phyloP scores from a whole-genome alignment of 2,113 vertebrate species.

The Osmerus eperlanus region DNA sequence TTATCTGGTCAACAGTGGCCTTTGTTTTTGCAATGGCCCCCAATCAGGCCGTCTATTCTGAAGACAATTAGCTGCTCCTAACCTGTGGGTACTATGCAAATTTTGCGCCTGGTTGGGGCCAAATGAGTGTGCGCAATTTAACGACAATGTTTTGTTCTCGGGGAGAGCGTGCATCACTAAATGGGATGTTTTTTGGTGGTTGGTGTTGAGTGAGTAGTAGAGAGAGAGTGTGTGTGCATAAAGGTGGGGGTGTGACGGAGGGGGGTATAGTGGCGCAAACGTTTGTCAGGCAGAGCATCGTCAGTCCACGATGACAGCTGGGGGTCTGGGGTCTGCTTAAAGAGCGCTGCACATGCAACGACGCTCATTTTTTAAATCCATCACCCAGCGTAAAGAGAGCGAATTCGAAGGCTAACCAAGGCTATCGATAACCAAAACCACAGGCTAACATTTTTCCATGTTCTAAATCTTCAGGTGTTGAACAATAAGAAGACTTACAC shows the following conservation, averaged over 20 bases:
- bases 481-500: slow-evolving; percentile 22
- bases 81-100: slow-evolving; percentile 87
- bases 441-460: slow-evolving; percentile 11
- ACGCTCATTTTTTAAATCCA: slow-evolving; percentile 63
- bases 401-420: background rate
- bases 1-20: slow-evolving; percentile 91
- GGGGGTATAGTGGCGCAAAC: slow-evolving; percentile 61
- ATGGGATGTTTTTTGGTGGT: slow-evolving; percentile 57
- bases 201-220: slow-evolving; percentile 1
- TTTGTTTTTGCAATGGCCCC: slow-evolving; percentile 97
- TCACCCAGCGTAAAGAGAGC: slow-evolving; percentile 54
- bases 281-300: slow-evolving; percentile 73
- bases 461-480: slow-evolving; percentile 27
- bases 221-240: slow-evolving; percentile 32
- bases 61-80: slow-evolving; percentile 83
- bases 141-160: slow-evolving; percentile 73
- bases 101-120: slow-evolving; percentile 69
- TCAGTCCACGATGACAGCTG: slow-evolving; percentile 73
- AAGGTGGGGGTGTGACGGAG: slow-evolving; percentile 10
- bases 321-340: slow-evolving; percentile 73
- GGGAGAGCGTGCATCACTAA: slow-evolving; percentile 68
- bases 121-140: slow-evolving; percentile 79
- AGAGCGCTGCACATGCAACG: slow-evolving; percentile 64
- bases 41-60: slow-evolving; percentile 89
- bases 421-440: slow-evolving; percentile 8